These are phyloP conservation scores for Heterohyrax brucei DNA, from an alignment of 2,797 vertebrate genomes.

Conservation along the genomic window DNA sequence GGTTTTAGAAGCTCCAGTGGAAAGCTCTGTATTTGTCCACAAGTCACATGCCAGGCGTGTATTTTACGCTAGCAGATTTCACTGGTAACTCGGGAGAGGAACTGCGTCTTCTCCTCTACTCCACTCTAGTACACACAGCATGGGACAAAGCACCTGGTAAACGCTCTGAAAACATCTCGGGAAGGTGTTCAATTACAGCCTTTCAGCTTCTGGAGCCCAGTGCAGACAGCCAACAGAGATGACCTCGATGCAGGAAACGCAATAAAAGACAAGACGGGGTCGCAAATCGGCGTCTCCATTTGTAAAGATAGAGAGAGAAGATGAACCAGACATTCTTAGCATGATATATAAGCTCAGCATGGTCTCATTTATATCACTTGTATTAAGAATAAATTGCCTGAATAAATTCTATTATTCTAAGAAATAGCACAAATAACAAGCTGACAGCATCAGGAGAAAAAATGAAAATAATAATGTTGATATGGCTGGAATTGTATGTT, in stretches of 20 bases:
- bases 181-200: constrained; percentile 24
- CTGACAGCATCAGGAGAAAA: constrained; percentile 85
- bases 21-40: neutral
- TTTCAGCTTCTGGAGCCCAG: constrained; percentile 58
- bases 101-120: neutral
- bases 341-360: constrained; percentile 88
- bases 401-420: constrained; percentile 91
- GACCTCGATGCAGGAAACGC: constrained; percentile 79
- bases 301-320: constrained; percentile 86
- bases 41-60: neutral
- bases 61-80: constrained; percentile 39
- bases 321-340: constrained; percentile 88
- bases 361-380: constrained; percentile 86
- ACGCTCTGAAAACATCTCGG: constrained; percentile 15
- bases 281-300: constrained; percentile 89
- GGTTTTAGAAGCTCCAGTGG: neutral
- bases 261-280: constrained; percentile 71
- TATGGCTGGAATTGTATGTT: constrained; percentile 77
- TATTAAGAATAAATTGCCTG: constrained; percentile 90
- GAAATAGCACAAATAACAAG: constrained; percentile 89
- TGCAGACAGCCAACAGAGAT: constrained; percentile 73
- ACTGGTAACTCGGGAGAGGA: neutral
- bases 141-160: neutral
- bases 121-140: neutral
- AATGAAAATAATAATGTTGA: constrained; percentile 89